Base-by-base conservation (phyloP, 2,113 vertebrate species). In the Azemiops feae region DNA sequence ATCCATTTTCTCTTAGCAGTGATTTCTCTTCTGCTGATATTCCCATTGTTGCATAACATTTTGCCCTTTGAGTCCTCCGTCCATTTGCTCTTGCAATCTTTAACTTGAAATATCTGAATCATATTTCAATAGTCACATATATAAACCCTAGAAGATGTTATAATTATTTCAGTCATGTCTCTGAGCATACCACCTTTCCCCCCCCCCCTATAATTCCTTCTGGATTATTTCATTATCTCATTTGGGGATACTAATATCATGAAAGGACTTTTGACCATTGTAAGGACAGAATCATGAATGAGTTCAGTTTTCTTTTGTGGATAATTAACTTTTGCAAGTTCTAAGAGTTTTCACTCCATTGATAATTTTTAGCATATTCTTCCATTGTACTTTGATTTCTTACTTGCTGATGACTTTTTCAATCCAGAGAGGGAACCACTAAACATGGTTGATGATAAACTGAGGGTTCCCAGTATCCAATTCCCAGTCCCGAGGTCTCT, bases 401-500 rank as follows among this genome's bases (percentile, higher is more conserved):
- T 27, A 92, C 94, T 91, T 89, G 86, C 88, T 86, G 86, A 91
- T 92, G 3, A 14, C 39, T 95, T 93, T 87, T 89, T 23, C 34
- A 89, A 23, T 93, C 53, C 45, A 91, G 90, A 20, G 93, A 88
- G 93, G 96, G 90, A 92, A 94, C 91, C 92, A 91, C 94, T 95
- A 95, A 3, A 9, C 57, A 43, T 25, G n/a, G 39, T 89, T 47
- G 88, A 47, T 92, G 69, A 91, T 0, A 0, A 94, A 45, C 25
- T n/a, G 95, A 90, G 92, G 95, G 93, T 93, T 16, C 1, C 91
- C 95, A 94, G 92, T 58, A 92, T 10, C 9, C 27, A 60, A 27
- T 64, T 30, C 60, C 30, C 11, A 64, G 95, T 95, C 91, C 91
- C 96, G 91, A 92, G 91, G 64, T 93, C 94, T 95, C 95, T 97